phyloP scores from a whole-genome alignment of 2,888 invertebrate genomes.

The Tinea pellionella region DNA sequence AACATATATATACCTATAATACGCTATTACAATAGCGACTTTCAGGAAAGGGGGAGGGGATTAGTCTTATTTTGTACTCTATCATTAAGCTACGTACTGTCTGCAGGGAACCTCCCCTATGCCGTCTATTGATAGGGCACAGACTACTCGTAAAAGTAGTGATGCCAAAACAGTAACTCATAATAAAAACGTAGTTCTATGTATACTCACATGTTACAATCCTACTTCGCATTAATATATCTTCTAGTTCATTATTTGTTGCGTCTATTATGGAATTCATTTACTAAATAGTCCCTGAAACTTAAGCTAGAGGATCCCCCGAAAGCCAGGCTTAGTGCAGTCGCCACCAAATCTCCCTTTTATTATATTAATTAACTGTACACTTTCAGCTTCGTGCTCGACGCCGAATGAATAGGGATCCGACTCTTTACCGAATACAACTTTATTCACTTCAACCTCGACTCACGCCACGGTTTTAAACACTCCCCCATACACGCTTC shows the following conservation, averaged over 20 bases:
- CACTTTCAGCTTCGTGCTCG: constrained; percentile 11
- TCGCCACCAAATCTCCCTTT: constrained; percentile 12
- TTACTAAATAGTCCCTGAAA: constrained; percentile 3
- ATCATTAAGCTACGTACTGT: too few relatives aligned
- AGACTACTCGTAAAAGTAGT: too few relatives aligned
- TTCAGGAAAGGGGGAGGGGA: too few relatives aligned
- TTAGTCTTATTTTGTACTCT: too few relatives aligned
- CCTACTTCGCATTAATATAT: background rate
- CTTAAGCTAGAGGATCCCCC: constrained; percentile 3
- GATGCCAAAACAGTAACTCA: too few relatives aligned
- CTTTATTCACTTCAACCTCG: background rate
- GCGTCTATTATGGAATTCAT: background rate
- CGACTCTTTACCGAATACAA: background rate
- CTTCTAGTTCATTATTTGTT: background rate
- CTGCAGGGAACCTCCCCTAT: too few relatives aligned
- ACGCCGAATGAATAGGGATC: constrained; percentile 11
- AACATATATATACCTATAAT: too few relatives aligned
- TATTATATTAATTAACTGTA: constrained; percentile 14
- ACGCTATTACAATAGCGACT: too few relatives aligned
- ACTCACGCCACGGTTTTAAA: background rate
- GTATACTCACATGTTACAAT: too few relatives aligned
- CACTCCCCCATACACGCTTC: too few relatives aligned
- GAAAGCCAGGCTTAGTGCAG: constrained; percentile 11
- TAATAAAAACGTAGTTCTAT: too few relatives aligned
- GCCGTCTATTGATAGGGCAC: too few relatives aligned